Percentiles rank a stretch among this genome's conserved stretches.
These are phyloP conservation scores for Iguana delicatissima DNA, from an alignment of 2,797 vertebrate species.

Conservation along the genomic window DNA sequence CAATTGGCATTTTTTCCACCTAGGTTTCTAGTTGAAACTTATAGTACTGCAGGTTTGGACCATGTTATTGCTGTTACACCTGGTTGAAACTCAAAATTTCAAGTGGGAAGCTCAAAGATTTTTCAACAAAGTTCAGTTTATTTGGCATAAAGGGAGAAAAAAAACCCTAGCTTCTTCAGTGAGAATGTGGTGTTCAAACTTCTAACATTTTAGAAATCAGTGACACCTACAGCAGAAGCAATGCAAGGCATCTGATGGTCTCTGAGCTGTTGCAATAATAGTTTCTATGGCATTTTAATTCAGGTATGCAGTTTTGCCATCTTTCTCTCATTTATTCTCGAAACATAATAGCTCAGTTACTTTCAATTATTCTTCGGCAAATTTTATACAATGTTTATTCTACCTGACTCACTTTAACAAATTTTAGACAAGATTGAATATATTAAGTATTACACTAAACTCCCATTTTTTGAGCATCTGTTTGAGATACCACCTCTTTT, in stretches of 20 bases:
- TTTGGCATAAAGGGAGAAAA: neutral
- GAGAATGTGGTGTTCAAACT: slow-evolving; percentile 16
- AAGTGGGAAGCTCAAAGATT: slow-evolving; percentile 63
- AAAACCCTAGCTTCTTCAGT: neutral
- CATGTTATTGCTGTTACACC: slow-evolving; percentile 70
- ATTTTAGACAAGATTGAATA: neutral
- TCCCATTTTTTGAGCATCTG: neutral
- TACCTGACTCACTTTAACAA: neutral
- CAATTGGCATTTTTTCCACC: slow-evolving; percentile 58
- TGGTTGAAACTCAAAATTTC: slow-evolving; percentile 64
- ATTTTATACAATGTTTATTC: neutral
- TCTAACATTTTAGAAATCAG: slow-evolving; percentile 19
- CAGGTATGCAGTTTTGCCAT: neutral
- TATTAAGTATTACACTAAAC: neutral
- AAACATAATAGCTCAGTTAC: neutral
- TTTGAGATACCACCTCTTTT: neutral
- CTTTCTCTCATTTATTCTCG: neutral
- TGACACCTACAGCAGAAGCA: neutral
- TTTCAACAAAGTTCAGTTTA: slow-evolving; percentile 55
- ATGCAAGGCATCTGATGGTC: neutral
- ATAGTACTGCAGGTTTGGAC: slow-evolving; percentile 52
- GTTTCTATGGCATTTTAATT: neutral
- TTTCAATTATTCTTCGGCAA: neutral
- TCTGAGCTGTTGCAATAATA: neutral
- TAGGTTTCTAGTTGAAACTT: slow-evolving; percentile 63